Conservation (phyloP, 2,113 vertebrate genomes). For the Brienomyrus brachyistius region DNA sequence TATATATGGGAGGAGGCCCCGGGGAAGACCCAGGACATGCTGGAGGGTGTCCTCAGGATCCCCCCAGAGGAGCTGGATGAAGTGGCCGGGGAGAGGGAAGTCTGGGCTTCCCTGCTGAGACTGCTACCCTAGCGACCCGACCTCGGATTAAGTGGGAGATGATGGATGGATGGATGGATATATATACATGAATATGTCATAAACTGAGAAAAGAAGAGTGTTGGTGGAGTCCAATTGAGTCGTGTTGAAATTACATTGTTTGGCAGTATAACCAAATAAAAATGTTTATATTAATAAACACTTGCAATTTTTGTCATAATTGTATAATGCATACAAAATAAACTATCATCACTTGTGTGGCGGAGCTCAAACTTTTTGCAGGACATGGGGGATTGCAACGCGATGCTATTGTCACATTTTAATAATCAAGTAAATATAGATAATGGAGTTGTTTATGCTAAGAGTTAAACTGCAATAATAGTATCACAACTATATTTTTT, state of each 20-base stretch:
- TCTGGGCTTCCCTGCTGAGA: too few relatives aligned
- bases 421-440: not conserved
- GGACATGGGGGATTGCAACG: not conserved
- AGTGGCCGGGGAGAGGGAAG: too few relatives aligned
- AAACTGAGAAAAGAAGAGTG: not conserved
- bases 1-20: too few relatives aligned
- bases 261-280: not conserved
- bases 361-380: not conserved
- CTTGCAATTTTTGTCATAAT: not conserved
- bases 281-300: not conserved
- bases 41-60: too few relatives aligned
- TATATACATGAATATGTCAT: not conserved
- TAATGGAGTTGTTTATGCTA: not conserved
- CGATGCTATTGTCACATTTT: not conserved
- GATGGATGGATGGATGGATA: too few relatives aligned
- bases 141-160: too few relatives aligned
- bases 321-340: not conserved
- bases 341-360: not conserved
- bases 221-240: not conserved
- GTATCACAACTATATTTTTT: not conserved
- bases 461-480: not conserved
- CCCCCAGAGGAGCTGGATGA: too few relatives aligned
- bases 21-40: too few relatives aligned
- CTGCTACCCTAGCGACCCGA: too few relatives aligned
- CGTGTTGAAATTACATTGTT: not conserved